Base-by-base conservation (phyloP, 2,888 invertebrate genomes). In the Onchidella celtica region DNA sequence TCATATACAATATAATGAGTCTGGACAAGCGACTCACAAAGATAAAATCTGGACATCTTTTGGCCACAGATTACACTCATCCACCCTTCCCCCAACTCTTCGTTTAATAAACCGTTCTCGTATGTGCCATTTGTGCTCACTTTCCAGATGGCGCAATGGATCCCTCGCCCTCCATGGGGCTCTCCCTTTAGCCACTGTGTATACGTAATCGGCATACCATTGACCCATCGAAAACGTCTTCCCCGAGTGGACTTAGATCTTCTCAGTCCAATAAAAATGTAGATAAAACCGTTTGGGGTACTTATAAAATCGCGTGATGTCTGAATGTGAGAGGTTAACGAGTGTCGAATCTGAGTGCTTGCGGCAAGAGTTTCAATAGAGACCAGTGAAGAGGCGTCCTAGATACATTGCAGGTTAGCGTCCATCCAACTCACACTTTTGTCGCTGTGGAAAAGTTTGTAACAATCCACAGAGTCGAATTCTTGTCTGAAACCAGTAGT, bases 141-240 rank as follows among this genome's bases (percentile, higher is more conserved):
- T 1, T 63, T 36, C 77, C 77, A 77, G 4, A 17, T 21, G 1
- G 38, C 77, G 34, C 77, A 77, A 0, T 34, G 29, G 21, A 57
- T 9, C 1, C 36, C 36, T 47, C 11, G 27, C 0, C 77, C 77
- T 9, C 65, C 65, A 17, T 36, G 63, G 1, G 77, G 77, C 4
- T 68, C 55, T 29, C 34, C 1, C 9, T 57, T 14, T 14, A 9
- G 40, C 77, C 77, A 77, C 27, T 24, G 34, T 21, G 68, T 66
- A 24, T 77, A 34, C 14, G 59, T n/a, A n/a, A 68, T 57, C 3
- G 77, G 77, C 24, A 17, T 66, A n/a, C 59, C 57, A 69, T 57
- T 77, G 6, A 69, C 38, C 77, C 77, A 77, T 3, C 77, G 66
- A 29, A 77, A 77, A 11, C 77, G 77, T 17, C 57, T 47, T 4